Conservation (phyloP, 2,888 invertebrate genomes). For the Andrena chrysosceles region DNA sequence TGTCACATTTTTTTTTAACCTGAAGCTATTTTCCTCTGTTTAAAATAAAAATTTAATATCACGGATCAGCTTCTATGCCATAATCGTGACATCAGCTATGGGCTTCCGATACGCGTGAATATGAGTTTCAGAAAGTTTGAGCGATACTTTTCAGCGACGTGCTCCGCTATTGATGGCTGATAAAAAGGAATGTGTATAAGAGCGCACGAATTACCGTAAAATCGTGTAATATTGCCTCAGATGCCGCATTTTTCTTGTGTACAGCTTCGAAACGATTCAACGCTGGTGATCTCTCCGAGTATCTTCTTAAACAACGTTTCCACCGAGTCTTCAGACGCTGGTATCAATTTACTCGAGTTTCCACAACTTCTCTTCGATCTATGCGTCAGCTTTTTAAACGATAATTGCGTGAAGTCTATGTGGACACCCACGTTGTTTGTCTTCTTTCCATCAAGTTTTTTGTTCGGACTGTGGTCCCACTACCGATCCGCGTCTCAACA, state of each 20-base stretch:
- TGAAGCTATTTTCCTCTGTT: background rate
- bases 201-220: constrained; percentile 65
- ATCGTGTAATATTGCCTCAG: constrained; percentile 41
- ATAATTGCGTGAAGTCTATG: constrained; percentile 1
- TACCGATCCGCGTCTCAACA: constrained; percentile 1
- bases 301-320: background rate
- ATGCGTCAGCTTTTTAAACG: constrained; percentile 25
- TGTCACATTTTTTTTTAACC: background rate
- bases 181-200: background rate
- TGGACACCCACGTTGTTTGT: background rate
- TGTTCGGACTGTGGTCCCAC: background rate
- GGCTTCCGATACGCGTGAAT: constrained; percentile 14
- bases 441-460: background rate
- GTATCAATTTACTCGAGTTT: constrained; percentile 1
- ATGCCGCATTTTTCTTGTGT: constrained; percentile 55
- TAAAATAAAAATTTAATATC: background rate
- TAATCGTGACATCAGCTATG: background rate
- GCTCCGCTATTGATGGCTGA: background rate
- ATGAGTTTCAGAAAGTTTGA: background rate
- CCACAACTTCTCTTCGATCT: background rate
- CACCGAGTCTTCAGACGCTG: background rate
- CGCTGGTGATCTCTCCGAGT: constrained; percentile 5
- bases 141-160: background rate
- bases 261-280: constrained; percentile 18
- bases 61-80: no score